Evolutionary conservation across 2,888 invertebrate species (phyloP).

Genomic region (Elegia similella): DNA sequence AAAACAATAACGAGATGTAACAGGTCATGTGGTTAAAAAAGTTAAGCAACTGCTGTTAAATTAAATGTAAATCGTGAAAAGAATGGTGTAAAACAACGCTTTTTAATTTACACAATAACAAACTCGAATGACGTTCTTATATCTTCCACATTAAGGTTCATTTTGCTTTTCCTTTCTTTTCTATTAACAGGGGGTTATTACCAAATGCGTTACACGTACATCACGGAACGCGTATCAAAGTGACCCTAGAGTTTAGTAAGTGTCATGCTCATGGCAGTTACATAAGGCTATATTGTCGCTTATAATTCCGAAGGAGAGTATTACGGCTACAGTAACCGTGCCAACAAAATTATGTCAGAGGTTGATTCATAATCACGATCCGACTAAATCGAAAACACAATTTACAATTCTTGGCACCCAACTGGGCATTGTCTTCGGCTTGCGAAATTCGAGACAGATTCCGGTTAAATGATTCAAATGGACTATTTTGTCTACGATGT

Average conservation of each 20-base stretch:
- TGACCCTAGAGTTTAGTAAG: slow-evolving; percentile 26
- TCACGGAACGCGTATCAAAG: slow-evolving; percentile 25
- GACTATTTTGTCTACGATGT: no score
- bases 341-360: slow-evolving; percentile 36
- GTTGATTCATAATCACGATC: slow-evolving; percentile 39
- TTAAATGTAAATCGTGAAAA: neutral
- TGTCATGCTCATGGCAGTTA: slow-evolving; percentile 26
- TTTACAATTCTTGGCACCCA: slow-evolving; percentile 7
- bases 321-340: slow-evolving; percentile 26
- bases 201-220: slow-evolving; percentile 18
- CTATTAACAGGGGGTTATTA: neutral
- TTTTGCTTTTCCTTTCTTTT: neutral
- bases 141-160: neutral
- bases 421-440: neutral
- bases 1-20: neutral
- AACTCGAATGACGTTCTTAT: neutral
- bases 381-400: slow-evolving; percentile 26
- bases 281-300: slow-evolving; percentile 43
- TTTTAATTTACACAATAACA: neutral
- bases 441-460: neutral
- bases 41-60: neutral
- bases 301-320: slow-evolving; percentile 45
- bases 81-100: neutral
- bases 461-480: neutral
- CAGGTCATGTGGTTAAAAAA: neutral